Evolutionary conservation across 2,113 vertebrate genomes (phyloP).

Genomic region (Cisticola juncidis): DNA sequence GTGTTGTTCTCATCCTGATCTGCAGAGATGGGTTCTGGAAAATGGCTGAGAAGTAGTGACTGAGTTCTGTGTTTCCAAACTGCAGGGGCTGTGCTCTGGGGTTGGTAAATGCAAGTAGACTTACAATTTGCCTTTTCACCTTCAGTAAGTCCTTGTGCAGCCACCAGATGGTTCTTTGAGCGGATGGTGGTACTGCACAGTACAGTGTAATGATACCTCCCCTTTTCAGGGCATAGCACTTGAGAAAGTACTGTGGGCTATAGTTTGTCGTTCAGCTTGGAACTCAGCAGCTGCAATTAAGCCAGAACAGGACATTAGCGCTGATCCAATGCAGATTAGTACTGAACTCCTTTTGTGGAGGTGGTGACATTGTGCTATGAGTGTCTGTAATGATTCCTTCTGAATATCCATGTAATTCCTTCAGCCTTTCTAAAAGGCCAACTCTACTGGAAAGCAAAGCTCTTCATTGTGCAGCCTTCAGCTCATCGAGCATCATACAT

Average conservation of each 20-base stretch:
- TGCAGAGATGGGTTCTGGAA: neutral
- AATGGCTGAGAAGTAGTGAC: neutral
- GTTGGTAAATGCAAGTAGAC: neutral
- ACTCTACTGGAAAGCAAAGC: neutral
- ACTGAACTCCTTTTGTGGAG: neutral
- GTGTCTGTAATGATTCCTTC: neutral
- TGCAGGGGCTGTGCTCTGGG: neutral
- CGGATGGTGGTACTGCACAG: neutral
- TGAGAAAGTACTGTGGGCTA: neutral
- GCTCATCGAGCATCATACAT: neutral
- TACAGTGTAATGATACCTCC: neutral
- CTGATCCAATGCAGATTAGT: neutral
- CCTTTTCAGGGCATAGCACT: rapidly evolving
- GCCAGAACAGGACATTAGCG: neutral
- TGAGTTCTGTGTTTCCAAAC: neutral
- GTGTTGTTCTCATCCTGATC: neutral
- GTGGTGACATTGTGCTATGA: neutral
- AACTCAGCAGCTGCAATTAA: neutral
- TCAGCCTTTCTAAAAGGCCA: neutral
- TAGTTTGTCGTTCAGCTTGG: neutral
- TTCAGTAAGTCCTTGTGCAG: neutral
- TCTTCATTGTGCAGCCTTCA: neutral
- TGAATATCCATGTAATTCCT: neutral
- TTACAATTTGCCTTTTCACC: neutral
- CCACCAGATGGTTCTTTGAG: neutral